Evolutionary conservation across 1,140 invertebrate genomes (phyloP).

Genomic region (Aradophagus sp.): DNA sequence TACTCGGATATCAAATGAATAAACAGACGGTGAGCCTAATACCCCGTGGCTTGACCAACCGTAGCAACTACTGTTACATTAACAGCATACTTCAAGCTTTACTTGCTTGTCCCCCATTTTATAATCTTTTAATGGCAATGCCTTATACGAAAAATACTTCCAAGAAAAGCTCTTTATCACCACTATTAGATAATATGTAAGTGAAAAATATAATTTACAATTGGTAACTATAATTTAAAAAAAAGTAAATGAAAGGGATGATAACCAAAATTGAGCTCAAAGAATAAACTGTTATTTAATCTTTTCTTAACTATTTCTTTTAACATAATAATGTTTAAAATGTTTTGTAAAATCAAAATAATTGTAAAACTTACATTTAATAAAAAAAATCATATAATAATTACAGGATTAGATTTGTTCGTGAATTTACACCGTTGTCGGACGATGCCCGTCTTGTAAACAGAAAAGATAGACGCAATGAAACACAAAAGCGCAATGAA

Average conservation of each 20-base stretch:
- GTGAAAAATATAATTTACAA: constrained; percentile 1
- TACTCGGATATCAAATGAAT: constrained; percentile 83
- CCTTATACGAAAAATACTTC: constrained; percentile 74
- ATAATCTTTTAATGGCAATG: constrained; percentile 87
- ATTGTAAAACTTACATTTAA: too few species aligned
- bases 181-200: constrained; percentile 94
- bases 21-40: constrained; percentile 84
- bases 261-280: too few species aligned
- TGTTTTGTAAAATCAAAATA: too few species aligned
- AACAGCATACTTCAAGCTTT: constrained; percentile 94
- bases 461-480: constrained; percentile 75
- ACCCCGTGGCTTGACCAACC: constrained; percentile 91
- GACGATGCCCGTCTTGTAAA: constrained; percentile 73
- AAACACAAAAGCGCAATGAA: constrained; percentile 65
- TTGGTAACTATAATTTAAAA: constrained; percentile 15
- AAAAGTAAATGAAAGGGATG: too few species aligned
- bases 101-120: constrained; percentile 94
- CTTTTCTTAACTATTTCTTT: too few species aligned
- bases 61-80: constrained; percentile 96
- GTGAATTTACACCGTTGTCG: constrained; percentile 81
- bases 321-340: too few species aligned
- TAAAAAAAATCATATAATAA: too few species aligned
- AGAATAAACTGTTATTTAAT: too few species aligned
- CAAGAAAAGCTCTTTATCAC: constrained; percentile 81
- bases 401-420: constrained; percentile 79